A percentile compares a stretch with the other conserved stretches of the same genome.
Conservation (phyloP, 2,797 vertebrate species). For the Hyperoplus lanceolatus region DNA sequence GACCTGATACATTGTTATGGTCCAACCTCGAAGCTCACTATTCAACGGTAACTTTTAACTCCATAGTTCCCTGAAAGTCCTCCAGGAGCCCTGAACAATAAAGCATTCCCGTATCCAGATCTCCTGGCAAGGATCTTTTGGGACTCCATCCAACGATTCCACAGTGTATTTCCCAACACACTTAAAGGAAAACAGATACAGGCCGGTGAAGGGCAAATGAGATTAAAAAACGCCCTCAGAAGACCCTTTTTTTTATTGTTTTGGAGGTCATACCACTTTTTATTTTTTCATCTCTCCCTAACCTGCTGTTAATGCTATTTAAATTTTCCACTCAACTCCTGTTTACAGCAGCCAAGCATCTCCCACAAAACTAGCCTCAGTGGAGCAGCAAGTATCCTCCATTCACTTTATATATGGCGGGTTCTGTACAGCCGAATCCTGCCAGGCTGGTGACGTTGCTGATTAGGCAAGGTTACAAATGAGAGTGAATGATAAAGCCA, state of each 20-base stretch:
- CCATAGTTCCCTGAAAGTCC: conserved; percentile 41
- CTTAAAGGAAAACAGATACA: conserved; percentile 79
- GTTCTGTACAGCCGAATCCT: conserved; percentile 17
- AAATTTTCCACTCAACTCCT: conserved; percentile 69
- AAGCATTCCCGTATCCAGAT: conserved; percentile 63
- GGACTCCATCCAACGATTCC: conserved; percentile 69
- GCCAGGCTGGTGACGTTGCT: conserved; percentile 15
- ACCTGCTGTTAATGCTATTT: conserved; percentile 67
- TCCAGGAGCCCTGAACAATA: conserved; percentile 38
- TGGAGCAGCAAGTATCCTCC: conserved; percentile 14
- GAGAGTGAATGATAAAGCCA: conserved; percentile 27
- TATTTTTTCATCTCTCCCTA: conserved; percentile 36
- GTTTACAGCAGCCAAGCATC: conserved; percentile 60
- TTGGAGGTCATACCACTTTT: conserved; percentile 45
- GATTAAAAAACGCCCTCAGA: conserved; percentile 59
- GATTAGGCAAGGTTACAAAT: conserved; percentile 28
- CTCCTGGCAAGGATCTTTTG: conserved; percentile 53
- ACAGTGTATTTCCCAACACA: conserved; percentile 76
- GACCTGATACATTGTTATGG: background rate
- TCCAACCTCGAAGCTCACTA: conserved; percentile 1
- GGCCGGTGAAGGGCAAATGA: conserved; percentile 56
- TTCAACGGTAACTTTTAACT: conserved; percentile 38
- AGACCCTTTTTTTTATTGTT: conserved; percentile 60
- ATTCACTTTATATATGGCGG: conserved; percentile 1
- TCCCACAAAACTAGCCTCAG: conserved; percentile 38